Base-by-base conservation (phyloP, 1,140 invertebrate genomes). In the Cataglyphis hispanica region DNA sequence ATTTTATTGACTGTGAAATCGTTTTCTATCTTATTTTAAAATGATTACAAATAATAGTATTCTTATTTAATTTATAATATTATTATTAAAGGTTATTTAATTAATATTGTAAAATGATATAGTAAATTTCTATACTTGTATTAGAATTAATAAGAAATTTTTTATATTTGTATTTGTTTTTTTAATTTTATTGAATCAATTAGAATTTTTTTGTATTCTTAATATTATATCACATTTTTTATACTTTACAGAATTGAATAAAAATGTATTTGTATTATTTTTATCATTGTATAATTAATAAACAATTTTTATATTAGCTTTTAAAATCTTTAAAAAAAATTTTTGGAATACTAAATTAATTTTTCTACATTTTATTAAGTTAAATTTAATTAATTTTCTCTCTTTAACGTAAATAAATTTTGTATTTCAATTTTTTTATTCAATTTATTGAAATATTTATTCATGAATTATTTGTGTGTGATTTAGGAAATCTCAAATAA, bases 401-500 rank as follows among this genome's bases (percentile, higher is more conserved):
- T 22, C n/a, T n/a, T n/a, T n/a, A n/a, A n/a, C n/a, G n/a, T n/a
- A n/a, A n/a, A n/a, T n/a, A n/a, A n/a, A 60, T 22, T 3, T 22
- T 60, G 25, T 58, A 22, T 25, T 60, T 11, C 10, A 22, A 60
- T 60, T 19, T 60, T n/a, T n/a, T 60, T 60, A 60, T 60, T 60
- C 27, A 10, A 22, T 60, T 27, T 60, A 27, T 60, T 60, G 13
- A 60, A 60, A 25, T 60, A 60, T 60, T 56, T 56, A 56, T 56
- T 60, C 27, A 10, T 60, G 8, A 60, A 60, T 60, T 60, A 60
- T 60, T 60, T n/a, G n/a, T n/a, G n/a, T n/a, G n/a, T 60, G 8
- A 60, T 60, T 60, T 27, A 60, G 58, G 58, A 60, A 60, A 60
- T 60, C 13, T 25, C 58, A 60, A 16, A 60, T 60, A 60, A 27